These are phyloP conservation scores for Nomada ruficornis DNA, from an alignment of 2,888 invertebrate genomes.

Conservation along the genomic window DNA sequence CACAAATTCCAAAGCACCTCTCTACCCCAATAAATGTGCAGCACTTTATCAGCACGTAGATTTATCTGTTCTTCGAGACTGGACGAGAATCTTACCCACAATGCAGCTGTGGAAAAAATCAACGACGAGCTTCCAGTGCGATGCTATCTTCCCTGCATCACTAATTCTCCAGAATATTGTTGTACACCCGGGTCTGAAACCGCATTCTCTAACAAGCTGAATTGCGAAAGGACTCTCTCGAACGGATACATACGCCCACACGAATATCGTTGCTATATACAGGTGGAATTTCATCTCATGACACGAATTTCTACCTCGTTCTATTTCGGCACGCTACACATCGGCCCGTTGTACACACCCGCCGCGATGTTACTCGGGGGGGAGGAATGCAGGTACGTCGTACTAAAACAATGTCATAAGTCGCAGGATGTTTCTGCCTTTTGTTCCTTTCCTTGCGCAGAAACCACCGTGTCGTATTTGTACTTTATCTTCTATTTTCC, in stretches of 20 bases:
- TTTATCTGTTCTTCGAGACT: not conserved
- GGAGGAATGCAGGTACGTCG: not conserved
- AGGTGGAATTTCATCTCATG: slow-evolving; percentile 55
- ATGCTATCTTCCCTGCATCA: not conserved
- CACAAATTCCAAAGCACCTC: too few species aligned
- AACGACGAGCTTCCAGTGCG: not conserved
- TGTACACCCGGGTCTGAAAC: slow-evolving; percentile 17
- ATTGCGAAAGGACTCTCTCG: slow-evolving; percentile 54
- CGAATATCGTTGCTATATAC: slow-evolving; percentile 25
- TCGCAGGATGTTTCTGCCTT: not conserved
- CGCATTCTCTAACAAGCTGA: slow-evolving; percentile 56
- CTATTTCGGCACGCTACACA: slow-evolving; percentile 44
- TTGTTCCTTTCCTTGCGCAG: not conserved
- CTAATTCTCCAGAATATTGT: slow-evolving; percentile 53
- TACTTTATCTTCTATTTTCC: slow-evolving; percentile 8
- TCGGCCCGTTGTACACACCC: slow-evolving; percentile 34
- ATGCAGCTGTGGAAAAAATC: not conserved
- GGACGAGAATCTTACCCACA: not conserved
- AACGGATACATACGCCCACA: slow-evolving; percentile 38
- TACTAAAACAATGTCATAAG: slow-evolving; percentile 33
- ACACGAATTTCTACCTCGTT: slow-evolving; percentile 57
- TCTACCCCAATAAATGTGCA: too few species aligned
- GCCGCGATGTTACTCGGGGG: not conserved
- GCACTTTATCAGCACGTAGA: too few species aligned
- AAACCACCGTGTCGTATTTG: not conserved